Percentiles rank a stretch among this genome's conserved stretches.
Evolutionary conservation across 2,797 vertebrate genomes (phyloP).

Genomic region (Schizothorax lantsangensis): DNA sequence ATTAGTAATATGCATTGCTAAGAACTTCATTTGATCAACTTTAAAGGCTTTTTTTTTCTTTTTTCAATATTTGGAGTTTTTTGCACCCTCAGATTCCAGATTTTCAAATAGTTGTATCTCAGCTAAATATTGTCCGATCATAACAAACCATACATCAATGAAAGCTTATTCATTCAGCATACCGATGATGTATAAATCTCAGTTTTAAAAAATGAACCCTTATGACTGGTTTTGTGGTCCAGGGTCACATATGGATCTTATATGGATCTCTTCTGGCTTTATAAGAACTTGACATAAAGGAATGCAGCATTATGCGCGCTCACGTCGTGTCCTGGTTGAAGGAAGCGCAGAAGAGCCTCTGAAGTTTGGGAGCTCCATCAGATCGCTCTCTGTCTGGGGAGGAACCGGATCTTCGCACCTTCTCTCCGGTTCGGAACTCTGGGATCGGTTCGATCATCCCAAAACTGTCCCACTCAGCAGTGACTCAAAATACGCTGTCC

Average conservation of each 20-base stretch:
- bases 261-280: not conserved
- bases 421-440: not conserved
- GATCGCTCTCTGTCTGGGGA: not conserved
- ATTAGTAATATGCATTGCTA: too few relatives aligned
- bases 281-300: not conserved
- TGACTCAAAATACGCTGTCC: not conserved
- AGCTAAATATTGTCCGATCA: too few relatives aligned
- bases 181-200: too few relatives aligned
- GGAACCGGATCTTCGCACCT: not conserved
- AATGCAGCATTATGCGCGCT: not conserved
- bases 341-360: conserved; percentile 16
- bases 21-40: too few relatives aligned
- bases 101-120: too few relatives aligned
- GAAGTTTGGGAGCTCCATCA: not conserved
- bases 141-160: too few relatives aligned
- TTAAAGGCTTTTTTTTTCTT: too few relatives aligned
- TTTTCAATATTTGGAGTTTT: too few relatives aligned
- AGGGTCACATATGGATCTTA: not conserved
- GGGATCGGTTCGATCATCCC: conserved; percentile 24
- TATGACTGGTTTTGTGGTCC: too few relatives aligned
- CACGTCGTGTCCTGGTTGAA: conserved; percentile 40
- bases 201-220: too few relatives aligned
- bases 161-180: too few relatives aligned
- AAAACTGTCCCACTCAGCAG: not conserved
- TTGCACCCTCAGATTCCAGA: too few relatives aligned